Evolutionary conservation across 2,888 invertebrate genomes (phyloP).

Genomic region (Leistus spinibarbis): DNA sequence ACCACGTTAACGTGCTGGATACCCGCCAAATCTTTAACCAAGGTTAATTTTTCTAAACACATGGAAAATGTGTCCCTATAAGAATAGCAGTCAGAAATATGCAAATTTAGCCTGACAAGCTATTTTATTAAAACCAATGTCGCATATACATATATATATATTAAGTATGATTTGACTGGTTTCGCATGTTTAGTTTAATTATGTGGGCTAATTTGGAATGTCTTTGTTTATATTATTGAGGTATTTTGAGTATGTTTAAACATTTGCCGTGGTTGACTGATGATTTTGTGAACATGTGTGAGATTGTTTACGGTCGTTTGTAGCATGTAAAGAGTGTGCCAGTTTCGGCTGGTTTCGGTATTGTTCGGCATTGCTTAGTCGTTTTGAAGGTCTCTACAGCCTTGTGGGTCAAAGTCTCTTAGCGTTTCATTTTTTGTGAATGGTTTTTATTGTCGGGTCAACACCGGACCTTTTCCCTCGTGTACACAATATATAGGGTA

Average conservation of each 20-base stretch:
- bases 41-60: not conserved
- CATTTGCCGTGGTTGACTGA: not conserved
- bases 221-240: not conserved
- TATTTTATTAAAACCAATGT: not conserved
- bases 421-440: too few species aligned
- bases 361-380: not conserved
- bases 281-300: not conserved
- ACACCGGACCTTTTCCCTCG: too few species aligned
- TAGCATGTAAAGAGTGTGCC: not conserved
- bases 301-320: not conserved
- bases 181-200: not conserved
- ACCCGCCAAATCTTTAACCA: not conserved
- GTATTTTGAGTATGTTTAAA: not conserved
- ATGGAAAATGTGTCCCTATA: not conserved
- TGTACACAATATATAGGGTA: too few species aligned
- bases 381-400: not conserved
- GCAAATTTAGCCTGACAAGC: constrained; percentile 34
- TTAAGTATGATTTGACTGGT: not conserved
- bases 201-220: not conserved
- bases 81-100: constrained; percentile 28
- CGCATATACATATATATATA: not conserved
- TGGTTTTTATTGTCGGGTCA: too few species aligned
- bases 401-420: not conserved
- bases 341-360: not conserved
- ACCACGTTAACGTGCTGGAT: not conserved